Conservation (phyloP, 1,140 invertebrate species). For the Sitophilus oryzae region DNA sequence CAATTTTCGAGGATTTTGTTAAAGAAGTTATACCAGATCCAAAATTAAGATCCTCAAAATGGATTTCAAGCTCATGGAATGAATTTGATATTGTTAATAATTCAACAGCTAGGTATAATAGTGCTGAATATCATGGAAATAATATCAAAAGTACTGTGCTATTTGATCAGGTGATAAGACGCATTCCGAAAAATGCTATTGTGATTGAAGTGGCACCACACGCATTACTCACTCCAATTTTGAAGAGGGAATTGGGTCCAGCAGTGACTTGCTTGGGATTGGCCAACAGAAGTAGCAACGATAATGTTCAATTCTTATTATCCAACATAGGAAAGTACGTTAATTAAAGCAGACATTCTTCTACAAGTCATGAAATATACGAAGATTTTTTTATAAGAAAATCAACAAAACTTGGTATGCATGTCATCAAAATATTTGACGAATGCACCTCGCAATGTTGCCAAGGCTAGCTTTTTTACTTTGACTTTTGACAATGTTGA, state of each 20-base stretch:
- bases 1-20: slow-evolving; percentile 63
- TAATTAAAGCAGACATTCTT: background rate
- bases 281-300: slow-evolving; percentile 61
- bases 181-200: slow-evolving; percentile 73
- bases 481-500: no score
- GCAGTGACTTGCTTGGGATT: slow-evolving; percentile 66
- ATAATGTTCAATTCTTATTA: slow-evolving; percentile 65
- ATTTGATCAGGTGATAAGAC: slow-evolving; percentile 72
- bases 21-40: slow-evolving; percentile 62
- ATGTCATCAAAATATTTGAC: no score
- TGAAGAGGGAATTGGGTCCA: slow-evolving; percentile 55
- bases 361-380: background rate
- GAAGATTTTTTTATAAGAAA: background rate
- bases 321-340: slow-evolving; percentile 67
- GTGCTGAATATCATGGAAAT: slow-evolving; percentile 87
- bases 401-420: no score
- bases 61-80: slow-evolving; percentile 81
- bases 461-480: no score
- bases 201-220: slow-evolving; percentile 78
- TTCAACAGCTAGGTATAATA: slow-evolving; percentile 59
- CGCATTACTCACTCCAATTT: slow-evolving; percentile 66
- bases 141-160: slow-evolving; percentile 78
- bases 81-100: slow-evolving; percentile 71
- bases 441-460: no score
- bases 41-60: slow-evolving; percentile 64